These are phyloP conservation scores for Hipposideros armiger DNA, from an alignment of 2,113 vertebrate species.

Conservation along the genomic window DNA sequence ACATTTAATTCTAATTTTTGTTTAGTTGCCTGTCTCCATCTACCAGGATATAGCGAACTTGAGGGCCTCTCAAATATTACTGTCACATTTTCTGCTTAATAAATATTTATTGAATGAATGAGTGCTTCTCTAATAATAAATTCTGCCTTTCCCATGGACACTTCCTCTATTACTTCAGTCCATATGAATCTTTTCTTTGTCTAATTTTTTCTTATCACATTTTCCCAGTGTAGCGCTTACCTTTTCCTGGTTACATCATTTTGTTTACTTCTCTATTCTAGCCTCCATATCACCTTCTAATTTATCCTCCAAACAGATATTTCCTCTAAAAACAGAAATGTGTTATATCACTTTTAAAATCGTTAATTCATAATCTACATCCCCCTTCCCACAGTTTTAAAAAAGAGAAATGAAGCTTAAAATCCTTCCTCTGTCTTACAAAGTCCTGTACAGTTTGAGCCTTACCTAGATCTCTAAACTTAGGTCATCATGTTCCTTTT, in stretches of 20 bases:
- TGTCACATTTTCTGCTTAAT: not conserved
- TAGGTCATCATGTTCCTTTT: not conserved
- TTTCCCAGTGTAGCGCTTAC: not conserved
- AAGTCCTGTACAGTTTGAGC: not conserved
- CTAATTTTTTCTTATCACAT: not conserved
- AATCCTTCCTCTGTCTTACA: not conserved
- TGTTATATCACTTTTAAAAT: not conserved
- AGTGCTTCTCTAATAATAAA: not conserved
- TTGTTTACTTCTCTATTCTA: not conserved
- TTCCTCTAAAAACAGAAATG: not conserved
- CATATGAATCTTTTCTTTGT: not conserved
- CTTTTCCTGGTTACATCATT: not conserved
- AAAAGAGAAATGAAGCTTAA: not conserved
- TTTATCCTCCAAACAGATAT: not conserved
- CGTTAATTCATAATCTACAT: not conserved
- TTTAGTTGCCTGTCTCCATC: not conserved
- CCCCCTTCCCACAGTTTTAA: not conserved
- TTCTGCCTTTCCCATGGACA: not conserved
- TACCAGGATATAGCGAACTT: not conserved
- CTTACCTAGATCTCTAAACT: not conserved
- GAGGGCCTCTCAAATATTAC: not conserved
- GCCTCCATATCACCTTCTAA: not conserved
- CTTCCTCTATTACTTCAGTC: not conserved
- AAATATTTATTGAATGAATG: not conserved
- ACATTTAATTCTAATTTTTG: not conserved